Evolutionary conservation across 2,113 vertebrate species (phyloP), one percentile per base, ranked within the genome.

Genomic region (Laticauda colubrina): DNA sequence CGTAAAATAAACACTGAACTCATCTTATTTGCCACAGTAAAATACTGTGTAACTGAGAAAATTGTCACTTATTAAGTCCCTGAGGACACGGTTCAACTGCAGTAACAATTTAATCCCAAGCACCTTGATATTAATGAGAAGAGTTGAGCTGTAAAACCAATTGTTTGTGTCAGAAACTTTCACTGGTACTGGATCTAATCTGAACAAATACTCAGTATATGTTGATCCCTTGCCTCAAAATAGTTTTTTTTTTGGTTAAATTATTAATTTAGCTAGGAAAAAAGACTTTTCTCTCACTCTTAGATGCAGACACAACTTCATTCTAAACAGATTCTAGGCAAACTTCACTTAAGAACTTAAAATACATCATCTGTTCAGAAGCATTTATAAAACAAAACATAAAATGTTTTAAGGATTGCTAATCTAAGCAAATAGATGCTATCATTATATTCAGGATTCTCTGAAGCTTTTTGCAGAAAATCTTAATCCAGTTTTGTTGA

Each of bases 41-140:
- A 95, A 89, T 8, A 0, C 23, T 0, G 0, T 2, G 81, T 69
- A 61, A 15, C 15, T 89, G 39, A 54, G 3, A 91, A 94, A 96
- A 85, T 0, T 53, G 92, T 54, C 0, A 85, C 43, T 69, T 85
- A 89, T 91, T 93, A 85, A 93, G 81, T 94, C 92, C 34, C 48
- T 0, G 54, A 8, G 34, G 24, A 93, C 29, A 87, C 34, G 45
- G 45, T 85, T 94, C 43, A 34, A 93, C 57, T 94, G 61, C 1
- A 89, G 6, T 45, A 43, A 53, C 23, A 24, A 43, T 43, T 23
- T 48, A 39, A 91, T 51, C 43, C 2, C 89, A 9, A 81, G 21
- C 39, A 55, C n/a, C 88, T 86, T 92, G 93, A 91, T 93, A 94
- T 81, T 93, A 48, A 91, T 59, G 4, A 59, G 5, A 12, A 55